A percentile compares a stretch with the other conserved stretches of the same genome.
Evolutionary conservation across 2,113 vertebrate species (phyloP).

Genomic region (Oryctolagus cuniculus): mOryCun1.1 NC_091433.1:69192001-69192500

Average conservation of each 20-base stretch:
- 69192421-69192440: not conserved
- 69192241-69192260: not conserved
- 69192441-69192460: not conserved
- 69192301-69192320: slow-evolving; percentile 19
- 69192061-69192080: not conserved
- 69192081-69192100: slow-evolving; percentile 35
- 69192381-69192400: not conserved
- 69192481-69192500: slow-evolving; percentile 9
- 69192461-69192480: not conserved
- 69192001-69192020: not conserved
- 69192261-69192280: slow-evolving; percentile 1
- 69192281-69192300: slow-evolving; percentile 49
- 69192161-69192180: not conserved
- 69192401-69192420: slow-evolving; percentile 48
- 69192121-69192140: not conserved
- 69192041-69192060: not conserved
- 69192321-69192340: slow-evolving; percentile 2
- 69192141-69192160: not conserved
- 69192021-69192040: slow-evolving; percentile 19
- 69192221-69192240: slow-evolving; percentile 6
- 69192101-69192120: slow-evolving; percentile 50
- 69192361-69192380: slow-evolving; percentile 69
- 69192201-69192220: not conserved
- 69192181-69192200: not conserved
- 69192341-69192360: slow-evolving; percentile 42